Evolutionary conservation across 2,888 invertebrate species (phyloP), one percentile per base, ranked within the genome.

Genomic region (Cheilosia urbana): DNA sequence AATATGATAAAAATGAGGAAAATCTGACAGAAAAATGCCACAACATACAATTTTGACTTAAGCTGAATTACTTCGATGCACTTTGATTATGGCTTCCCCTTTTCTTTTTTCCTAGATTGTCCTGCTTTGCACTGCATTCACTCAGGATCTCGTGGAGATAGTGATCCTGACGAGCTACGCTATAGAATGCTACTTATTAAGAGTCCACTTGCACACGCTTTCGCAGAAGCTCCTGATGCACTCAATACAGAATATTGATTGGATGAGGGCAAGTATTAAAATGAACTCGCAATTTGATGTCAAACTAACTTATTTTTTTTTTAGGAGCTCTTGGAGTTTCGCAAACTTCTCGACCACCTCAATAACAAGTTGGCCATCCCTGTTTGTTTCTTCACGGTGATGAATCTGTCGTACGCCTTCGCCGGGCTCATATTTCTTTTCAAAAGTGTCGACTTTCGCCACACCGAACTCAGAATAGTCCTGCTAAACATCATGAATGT

Each of bases 71-170:
- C 9, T 9, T 2, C 9, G 7, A 7, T 30, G 30, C 2, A 9
- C 30, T 7, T 9, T 37, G 37, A 37, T 37, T 13, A 13, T 13
- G 3, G 13, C 13, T 13, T 13, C 4, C 21, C 9, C n/a, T n/a
- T 53, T 4, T 7, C n/a, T 51, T 13, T 47, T 81, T 49, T 66
- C 37, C 55, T 95, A 96, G 92, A 92, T 95, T 42, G 89, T 95
- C 7, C 91, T 96, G 76, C 94, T 96, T 34, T 90, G 95, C 49
- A 95, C 95, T 87, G 96, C 96, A 11, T 91, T 96, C 80, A 95
- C 95, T 91, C 96, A 97, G 90, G 96, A 97, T 90, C 94, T 96
- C 92, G 95, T 97, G 71, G 96, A 97, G 92, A 96, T 96, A n/a
- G 95, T 96, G 4, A 94, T 97, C 68, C 94, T 97, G 87, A 95